phyloP scores from a whole-genome alignment of 2,888 invertebrate genomes.

The Geotrupes spiniger region DNA sequence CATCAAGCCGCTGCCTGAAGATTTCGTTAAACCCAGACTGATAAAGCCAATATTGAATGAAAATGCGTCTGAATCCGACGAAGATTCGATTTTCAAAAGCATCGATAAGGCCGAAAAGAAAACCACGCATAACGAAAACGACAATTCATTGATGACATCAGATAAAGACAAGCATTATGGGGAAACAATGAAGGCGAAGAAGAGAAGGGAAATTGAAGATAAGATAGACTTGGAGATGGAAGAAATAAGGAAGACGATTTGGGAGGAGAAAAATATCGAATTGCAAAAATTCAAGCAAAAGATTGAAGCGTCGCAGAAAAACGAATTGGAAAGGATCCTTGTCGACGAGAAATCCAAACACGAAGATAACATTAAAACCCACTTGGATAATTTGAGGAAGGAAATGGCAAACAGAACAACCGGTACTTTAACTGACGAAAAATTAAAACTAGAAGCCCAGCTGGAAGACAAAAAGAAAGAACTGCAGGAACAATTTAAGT shows the following conservation, averaged over 20 bases:
- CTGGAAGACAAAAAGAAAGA: conserved; percentile 52
- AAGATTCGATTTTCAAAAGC: conserved; percentile 51
- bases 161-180: conserved; percentile 12
- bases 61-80: conserved; percentile 51
- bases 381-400: conserved; percentile 53
- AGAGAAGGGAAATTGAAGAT: conserved; percentile 31
- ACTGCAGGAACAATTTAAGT: conserved; percentile 36
- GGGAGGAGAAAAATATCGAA: conserved; percentile 47
- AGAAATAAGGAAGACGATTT: conserved; percentile 34
- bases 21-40: conserved; percentile 59
- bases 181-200: conserved; percentile 16
- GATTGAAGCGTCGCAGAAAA: conserved; percentile 44
- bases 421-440: conserved; percentile 40
- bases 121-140: no score
- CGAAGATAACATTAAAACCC: conserved; percentile 42
- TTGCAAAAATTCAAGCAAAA: conserved; percentile 46
- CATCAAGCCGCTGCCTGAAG: conserved; percentile 57
- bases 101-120: conserved; percentile 34
- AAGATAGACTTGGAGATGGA: conserved; percentile 55
- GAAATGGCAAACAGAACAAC: conserved; percentile 53
- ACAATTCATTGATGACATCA: neutral
- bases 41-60: conserved; percentile 49
- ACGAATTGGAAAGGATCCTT: conserved; percentile 56
- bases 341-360: conserved; percentile 43
- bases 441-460: conserved; percentile 48